Base-by-base conservation (phyloP, 2,797 vertebrate genomes). In the Rhinella marina region DNA sequence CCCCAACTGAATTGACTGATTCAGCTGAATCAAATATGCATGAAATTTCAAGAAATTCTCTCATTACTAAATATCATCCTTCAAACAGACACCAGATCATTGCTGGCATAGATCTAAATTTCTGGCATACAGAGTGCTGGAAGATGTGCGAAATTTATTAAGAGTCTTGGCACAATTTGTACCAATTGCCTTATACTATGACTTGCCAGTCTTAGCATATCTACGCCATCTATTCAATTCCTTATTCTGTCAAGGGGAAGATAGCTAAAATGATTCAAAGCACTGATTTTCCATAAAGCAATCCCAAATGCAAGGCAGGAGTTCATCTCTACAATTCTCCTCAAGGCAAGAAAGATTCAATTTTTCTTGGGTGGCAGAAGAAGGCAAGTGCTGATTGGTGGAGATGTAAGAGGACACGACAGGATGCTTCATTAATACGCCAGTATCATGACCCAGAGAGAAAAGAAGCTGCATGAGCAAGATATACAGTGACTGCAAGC, bases 261-360 rank as follows among this genome's bases (percentile, higher is more conserved):
- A 14, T 68, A 76, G 76, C 25, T 52, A 66, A 76, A 76, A 77
- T 68, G 72, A 54, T 52, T 77, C 81, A 84, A 27, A 54, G 32
- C 25, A 83, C 56, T 78, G 73, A 78, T 77, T 83, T 87, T 87
- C 72, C 50, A 82, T 78, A 78, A 82, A 83, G 50, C 32, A 62
- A 21, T 82, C 25, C 56, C 68, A 62, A 72, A 41, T 72, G 32
- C 12, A 16, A 77, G 23, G 27, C 56, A 83, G 52, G 27, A 84
- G 78, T 25, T 82, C 56, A 54, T 32, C 29, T 77, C 70, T 84
- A 70, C 61, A 79, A 66, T 79, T 56, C 8, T 70, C 86, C 86
- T 84, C 52, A 17, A 81, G 81, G 61, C 77, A 62, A 79, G 48
- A 84, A 32, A 50, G 64, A 83, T 77, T 88, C 62, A 64, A 41